Evolutionary conservation across 2,113 vertebrate genomes (phyloP).

Genomic region (Eidolon helvum): DNA sequence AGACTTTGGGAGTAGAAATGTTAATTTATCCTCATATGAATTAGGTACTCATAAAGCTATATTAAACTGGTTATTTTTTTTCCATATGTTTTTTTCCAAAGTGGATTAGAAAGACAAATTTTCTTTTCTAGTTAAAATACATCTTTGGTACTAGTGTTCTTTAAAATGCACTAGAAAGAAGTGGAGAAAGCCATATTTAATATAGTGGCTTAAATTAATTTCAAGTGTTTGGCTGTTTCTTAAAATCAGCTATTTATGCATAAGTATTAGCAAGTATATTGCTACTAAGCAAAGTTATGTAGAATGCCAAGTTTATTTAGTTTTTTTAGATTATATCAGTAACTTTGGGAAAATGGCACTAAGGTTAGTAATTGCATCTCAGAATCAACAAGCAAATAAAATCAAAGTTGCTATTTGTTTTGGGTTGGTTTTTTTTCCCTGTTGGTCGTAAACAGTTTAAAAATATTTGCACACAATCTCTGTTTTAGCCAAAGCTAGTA

Average conservation of each 20-base stretch:
- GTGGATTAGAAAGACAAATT: constrained; percentile 3
- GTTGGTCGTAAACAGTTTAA: background rate
- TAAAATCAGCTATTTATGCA: background rate
- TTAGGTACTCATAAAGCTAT: background rate
- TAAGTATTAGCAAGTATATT: background rate
- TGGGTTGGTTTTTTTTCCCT: constrained; percentile 51
- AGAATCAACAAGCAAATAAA: constrained; percentile 73
- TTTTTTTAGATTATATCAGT: constrained; percentile 53
- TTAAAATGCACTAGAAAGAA: constrained; percentile 22
- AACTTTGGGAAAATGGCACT: constrained; percentile 58
- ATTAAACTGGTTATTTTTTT: constrained; percentile 22
- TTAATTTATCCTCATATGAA: background rate
- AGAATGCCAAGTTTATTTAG: constrained; percentile 30
- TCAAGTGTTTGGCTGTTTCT: background rate
- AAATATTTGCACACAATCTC: constrained; percentile 45
- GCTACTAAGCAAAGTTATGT: constrained; percentile 55
- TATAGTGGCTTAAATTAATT: constrained; percentile 28
- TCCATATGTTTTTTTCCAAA: background rate
- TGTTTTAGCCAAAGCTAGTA: constrained; percentile 31
- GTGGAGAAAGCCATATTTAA: background rate
- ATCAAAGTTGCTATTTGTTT: constrained; percentile 57
- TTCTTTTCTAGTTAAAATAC: background rate
- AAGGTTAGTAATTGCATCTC: constrained; percentile 53
- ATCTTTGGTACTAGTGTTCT: background rate
- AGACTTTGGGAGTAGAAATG: background rate